Evolutionary conservation across 1,140 invertebrate species (phyloP).

Genomic region (Gerris buenoi): DNA sequence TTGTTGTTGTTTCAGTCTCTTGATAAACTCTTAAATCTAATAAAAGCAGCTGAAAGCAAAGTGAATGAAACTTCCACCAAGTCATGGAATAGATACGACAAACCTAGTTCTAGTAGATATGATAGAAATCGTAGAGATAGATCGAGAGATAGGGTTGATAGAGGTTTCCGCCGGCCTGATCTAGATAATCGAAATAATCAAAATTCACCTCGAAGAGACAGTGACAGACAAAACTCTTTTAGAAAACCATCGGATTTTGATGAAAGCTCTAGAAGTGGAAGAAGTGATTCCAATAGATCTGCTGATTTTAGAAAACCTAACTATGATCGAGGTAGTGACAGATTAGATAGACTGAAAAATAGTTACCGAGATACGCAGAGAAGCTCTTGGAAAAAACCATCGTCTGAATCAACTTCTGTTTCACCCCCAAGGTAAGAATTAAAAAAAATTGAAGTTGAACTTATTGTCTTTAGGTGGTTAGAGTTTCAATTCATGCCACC

Average conservation of each 20-base stretch:
- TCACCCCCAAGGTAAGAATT: too few relatives aligned
- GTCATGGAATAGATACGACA: background rate
- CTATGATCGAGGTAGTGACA: too few relatives aligned
- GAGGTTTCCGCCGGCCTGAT: background rate
- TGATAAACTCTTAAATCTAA: slow-evolving; percentile 34
- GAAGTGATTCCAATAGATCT: too few relatives aligned
- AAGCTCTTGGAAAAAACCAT: background rate
- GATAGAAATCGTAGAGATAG: background rate
- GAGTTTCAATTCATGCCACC: too few relatives aligned
- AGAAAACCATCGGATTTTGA: background rate
- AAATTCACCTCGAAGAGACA: background rate
- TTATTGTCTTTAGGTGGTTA: too few relatives aligned
- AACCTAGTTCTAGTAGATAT: background rate
- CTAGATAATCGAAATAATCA: background rate
- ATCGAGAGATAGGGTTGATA: background rate
- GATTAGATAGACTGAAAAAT: background rate
- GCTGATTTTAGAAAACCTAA: too few relatives aligned
- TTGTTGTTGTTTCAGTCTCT: slow-evolving; percentile 34
- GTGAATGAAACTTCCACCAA: background rate
- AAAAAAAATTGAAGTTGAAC: too few relatives aligned
- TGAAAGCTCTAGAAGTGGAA: too few relatives aligned
- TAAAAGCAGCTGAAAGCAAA: slow-evolving; percentile 33
- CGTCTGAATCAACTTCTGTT: background rate
- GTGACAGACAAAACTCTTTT: background rate
- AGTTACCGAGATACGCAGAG: background rate